Base-by-base conservation (phyloP, 2,888 invertebrate genomes). In the Tethea ocularis region DNA sequence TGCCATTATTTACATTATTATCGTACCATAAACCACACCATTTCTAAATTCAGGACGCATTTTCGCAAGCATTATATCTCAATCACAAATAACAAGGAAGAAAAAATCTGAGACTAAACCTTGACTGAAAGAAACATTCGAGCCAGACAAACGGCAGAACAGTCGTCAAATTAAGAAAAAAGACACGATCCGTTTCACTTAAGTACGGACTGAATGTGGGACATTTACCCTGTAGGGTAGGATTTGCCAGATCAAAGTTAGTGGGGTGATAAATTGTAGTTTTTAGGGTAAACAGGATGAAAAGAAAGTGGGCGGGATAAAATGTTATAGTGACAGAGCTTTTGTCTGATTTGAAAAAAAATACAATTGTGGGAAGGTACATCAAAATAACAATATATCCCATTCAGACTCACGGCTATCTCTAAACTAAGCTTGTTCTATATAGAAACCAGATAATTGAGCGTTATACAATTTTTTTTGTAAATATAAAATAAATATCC, bases 131-230 rank as follows among this genome's bases (percentile, higher is more conserved):
- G 52, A 17, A 51, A 41, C 20, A 15, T 22, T 5, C 36, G 13
- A 23, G 51, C 23, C 36, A 46, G 20, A 15, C 54, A 57, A 38
- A 38, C 36, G 38, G 38, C 38, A 7, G 5, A 38, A 60, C 51
- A 60, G 51, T 26, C 57, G 24, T 59, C 52, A 56, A 59, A 63
- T 56, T 53, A 65, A 57, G 60, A 70, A 63, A 56, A 57, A 65
- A 68, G 58, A 23, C 55, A 54, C 55, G 55, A 67, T 72, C 57
- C 56, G 38, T 67, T 58, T 57, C 60, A 64, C 62, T 67, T 67
- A 69, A 57, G 57, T 53, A 17, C 11, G 52, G 58, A 23, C 61
- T 61, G 26, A 54, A 33, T 61, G 64, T 61, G 54, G 11, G 6
- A 33, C 29, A 26, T 29, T 53, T 22, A 54, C 10, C 20, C 10